phyloP scores from a whole-genome alignment of 37 sponge, comb jelly and placozoan species.

The Theonella swinhoei region DNA sequence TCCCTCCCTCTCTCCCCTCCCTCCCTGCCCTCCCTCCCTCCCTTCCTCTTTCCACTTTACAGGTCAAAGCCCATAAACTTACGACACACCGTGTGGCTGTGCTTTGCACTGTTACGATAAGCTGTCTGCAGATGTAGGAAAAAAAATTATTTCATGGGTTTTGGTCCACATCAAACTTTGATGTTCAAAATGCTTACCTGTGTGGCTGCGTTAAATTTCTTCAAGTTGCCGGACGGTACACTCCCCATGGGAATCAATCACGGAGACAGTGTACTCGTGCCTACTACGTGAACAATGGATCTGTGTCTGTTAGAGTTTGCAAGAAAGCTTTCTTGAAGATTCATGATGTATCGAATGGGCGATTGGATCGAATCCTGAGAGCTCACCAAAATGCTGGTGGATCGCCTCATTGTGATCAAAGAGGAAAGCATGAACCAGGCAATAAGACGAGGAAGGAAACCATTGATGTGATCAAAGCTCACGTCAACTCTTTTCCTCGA shows the following conservation, averaged over 20 bases:
- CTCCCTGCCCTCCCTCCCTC: too few species aligned
- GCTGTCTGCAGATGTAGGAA: background rate
- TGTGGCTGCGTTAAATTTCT: background rate
- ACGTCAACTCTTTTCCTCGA: slow-evolving; percentile 35
- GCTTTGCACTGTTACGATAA: background rate
- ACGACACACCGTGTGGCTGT: background rate
- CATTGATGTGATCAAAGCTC: slow-evolving; percentile 2
- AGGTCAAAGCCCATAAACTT: too few species aligned
- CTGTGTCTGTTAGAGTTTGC: slow-evolving; percentile 13
- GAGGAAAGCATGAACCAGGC: slow-evolving; percentile 8
- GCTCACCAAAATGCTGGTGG: background rate
- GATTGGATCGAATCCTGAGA: background rate
- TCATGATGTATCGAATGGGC: slow-evolving; percentile 3
- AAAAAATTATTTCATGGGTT: background rate
- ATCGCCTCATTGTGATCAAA: background rate
- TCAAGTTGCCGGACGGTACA: background rate
- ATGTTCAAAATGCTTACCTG: slow-evolving; percentile 1
- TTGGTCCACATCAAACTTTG: background rate
- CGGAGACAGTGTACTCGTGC: background rate
- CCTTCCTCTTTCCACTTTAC: too few species aligned
- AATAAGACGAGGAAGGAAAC: slow-evolving; percentile 8
- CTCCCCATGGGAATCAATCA: background rate
- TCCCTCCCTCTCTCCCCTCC: too few species aligned
- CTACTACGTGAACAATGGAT: slow-evolving; percentile 23
- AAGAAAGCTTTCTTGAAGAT: slow-evolving; percentile 8